Conservation (phyloP, 2,797 vertebrate genomes). For the Oreortyx pictus region DNA sequence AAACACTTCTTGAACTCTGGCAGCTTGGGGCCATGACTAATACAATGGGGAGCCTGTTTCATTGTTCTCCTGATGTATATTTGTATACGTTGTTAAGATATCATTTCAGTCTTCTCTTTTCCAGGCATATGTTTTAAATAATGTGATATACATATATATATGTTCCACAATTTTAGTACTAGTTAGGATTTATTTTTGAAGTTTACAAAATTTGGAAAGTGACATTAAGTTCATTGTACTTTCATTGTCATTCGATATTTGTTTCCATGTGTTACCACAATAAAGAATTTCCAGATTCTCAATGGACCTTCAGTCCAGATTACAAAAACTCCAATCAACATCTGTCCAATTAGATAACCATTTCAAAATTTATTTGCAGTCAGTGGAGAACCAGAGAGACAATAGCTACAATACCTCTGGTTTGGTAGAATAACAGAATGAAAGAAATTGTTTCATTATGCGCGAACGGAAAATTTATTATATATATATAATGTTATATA, state of each 20-base stretch:
- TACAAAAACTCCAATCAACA: neutral
- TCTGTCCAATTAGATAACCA: neutral
- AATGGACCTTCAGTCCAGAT: neutral
- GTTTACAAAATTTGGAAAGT: neutral
- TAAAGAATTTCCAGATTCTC: neutral
- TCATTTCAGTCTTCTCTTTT: neutral
- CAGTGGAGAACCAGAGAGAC: neutral
- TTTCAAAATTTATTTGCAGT: neutral
- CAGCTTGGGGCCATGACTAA: no score
- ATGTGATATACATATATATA: accelerated
- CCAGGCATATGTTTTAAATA: neutral
- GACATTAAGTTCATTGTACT: neutral
- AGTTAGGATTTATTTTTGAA: neutral
- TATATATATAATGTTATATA: neutral
- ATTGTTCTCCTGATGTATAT: neutral
- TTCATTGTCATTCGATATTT: neutral
- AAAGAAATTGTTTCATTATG: neutral
- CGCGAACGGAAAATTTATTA: neutral
- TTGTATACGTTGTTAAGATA: neutral
- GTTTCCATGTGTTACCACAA: neutral
- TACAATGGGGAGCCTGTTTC: no score
- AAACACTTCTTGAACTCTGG: neutral
- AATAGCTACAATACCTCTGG: accelerated
- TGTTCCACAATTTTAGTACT: neutral
- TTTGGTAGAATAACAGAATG: neutral